phyloP scores from a whole-genome alignment of 1,140 invertebrate genomes.

The Geopemphigus sp. region DNA sequence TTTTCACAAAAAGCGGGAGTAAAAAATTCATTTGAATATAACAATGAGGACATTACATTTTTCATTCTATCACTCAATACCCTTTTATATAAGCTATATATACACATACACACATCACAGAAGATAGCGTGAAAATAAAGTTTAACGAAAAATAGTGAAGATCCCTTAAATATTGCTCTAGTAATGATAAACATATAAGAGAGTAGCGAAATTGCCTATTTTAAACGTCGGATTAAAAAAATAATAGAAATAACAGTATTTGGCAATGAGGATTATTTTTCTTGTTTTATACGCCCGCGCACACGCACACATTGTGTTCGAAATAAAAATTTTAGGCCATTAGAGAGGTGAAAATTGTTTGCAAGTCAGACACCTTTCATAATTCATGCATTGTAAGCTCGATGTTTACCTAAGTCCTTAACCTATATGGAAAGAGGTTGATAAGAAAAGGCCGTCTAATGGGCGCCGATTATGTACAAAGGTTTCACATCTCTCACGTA shows the following conservation, averaged over 20 bases:
- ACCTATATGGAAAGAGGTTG: slow-evolving; percentile 19
- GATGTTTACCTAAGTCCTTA: slow-evolving; percentile 42
- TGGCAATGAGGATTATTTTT: not conserved
- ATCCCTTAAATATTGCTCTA: slow-evolving; percentile 18
- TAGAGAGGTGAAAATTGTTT: slow-evolving; percentile 31
- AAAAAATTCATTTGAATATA: slow-evolving; percentile 43
- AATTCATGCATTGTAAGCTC: slow-evolving; percentile 19
- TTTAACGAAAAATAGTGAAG: slow-evolving; percentile 29
- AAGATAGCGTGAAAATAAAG: not conserved
- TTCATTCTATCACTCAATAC: slow-evolving; percentile 36
- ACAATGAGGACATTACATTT: slow-evolving; percentile 32
- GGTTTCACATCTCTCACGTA: slow-evolving; percentile 33
- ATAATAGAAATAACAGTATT: not conserved
- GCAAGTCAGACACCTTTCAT: slow-evolving; percentile 30
- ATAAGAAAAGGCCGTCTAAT: slow-evolving; percentile 47
- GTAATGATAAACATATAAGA: not conserved
- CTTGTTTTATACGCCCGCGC: not conserved
- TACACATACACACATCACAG: no score
- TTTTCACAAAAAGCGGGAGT: slow-evolving; percentile 17
- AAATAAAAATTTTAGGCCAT: slow-evolving; percentile 30
- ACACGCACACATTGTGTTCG: not conserved
- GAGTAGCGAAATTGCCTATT: slow-evolving; percentile 38
- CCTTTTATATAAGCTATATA: slow-evolving; percentile 20
- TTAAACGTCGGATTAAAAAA: slow-evolving; percentile 4
- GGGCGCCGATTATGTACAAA: slow-evolving; percentile 41